These are phyloP conservation scores for Ephestia elutella DNA, from an alignment of 1,140 invertebrate genomes.

Conservation along the genomic window DNA sequence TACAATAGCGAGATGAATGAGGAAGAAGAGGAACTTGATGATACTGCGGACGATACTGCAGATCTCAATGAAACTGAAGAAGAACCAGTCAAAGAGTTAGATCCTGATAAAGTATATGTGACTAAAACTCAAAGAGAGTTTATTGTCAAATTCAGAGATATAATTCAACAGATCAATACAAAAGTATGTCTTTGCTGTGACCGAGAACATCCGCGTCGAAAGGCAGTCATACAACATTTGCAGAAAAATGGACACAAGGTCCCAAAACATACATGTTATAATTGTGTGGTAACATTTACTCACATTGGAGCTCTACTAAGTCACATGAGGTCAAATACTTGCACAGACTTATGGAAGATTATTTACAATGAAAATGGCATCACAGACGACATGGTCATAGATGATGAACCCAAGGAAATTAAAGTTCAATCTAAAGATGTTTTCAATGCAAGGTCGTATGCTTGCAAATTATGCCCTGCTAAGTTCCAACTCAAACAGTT, in stretches of 20 bases:
- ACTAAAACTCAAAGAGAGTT: slow-evolving; percentile 69
- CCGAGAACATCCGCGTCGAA: slow-evolving; percentile 63
- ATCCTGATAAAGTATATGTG: slow-evolving; percentile 62
- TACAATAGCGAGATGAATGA: slow-evolving; percentile 56
- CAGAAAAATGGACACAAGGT: slow-evolving; percentile 72
- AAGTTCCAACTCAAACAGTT: slow-evolving; percentile 73
- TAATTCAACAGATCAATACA: slow-evolving; percentile 71
- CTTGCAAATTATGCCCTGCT: slow-evolving; percentile 68
- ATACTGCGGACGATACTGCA: slow-evolving; percentile 50
- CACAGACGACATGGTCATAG: slow-evolving; percentile 62
- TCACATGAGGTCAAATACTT: slow-evolving; percentile 70
- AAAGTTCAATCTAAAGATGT: slow-evolving; percentile 71
- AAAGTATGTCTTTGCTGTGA: slow-evolving; percentile 69
- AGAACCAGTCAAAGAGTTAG: slow-evolving; percentile 41
- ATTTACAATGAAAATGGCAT: slow-evolving; percentile 71
- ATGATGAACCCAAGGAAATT: slow-evolving; percentile 51
- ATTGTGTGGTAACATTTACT: slow-evolving; percentile 75
- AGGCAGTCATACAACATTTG: slow-evolving; percentile 71
- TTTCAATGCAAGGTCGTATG: slow-evolving; percentile 68
- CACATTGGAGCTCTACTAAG: slow-evolving; percentile 71
- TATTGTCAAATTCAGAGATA: slow-evolving; percentile 63
- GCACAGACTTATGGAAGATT: slow-evolving; percentile 70
- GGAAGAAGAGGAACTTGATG: slow-evolving; percentile 49
- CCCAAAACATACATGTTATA: slow-evolving; percentile 75
- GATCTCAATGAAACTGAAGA: slow-evolving; percentile 48